These are phyloP conservation scores for Halictus quadricinctus DNA, from an alignment of 2,888 invertebrate genomes.

Conservation along the genomic window DNA sequence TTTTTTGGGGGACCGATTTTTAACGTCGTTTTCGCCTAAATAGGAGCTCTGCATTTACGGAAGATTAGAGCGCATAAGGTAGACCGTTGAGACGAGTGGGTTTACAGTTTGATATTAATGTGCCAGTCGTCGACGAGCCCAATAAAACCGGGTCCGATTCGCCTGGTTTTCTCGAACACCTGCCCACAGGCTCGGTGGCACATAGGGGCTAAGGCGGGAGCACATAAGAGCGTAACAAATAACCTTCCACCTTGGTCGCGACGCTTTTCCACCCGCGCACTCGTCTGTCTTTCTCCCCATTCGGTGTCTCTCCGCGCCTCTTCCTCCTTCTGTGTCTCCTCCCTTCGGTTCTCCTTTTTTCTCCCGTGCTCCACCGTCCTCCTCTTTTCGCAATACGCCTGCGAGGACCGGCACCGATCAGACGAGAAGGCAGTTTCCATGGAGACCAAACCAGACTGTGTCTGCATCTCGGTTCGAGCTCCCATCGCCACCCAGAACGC, in stretches of 20 bases:
- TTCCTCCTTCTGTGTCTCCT: neutral
- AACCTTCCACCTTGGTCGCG: conserved; percentile 54
- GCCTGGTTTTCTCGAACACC: conserved; percentile 2
- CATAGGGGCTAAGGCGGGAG: conserved; percentile 25
- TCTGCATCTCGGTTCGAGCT: conserved; percentile 64
- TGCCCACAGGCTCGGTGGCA: neutral
- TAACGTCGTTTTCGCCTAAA: too few relatives aligned
- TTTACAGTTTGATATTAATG: neutral
- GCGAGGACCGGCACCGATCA: conserved; percentile 61
- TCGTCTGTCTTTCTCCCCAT: neutral
- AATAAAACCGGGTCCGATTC: conserved; percentile 7
- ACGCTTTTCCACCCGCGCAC: conserved; percentile 21
- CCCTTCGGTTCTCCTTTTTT: neutral
- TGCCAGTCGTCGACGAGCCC: neutral
- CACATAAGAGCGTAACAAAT: conserved; percentile 57
- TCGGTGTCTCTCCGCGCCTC: neutral
- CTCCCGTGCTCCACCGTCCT: conserved; percentile 37
- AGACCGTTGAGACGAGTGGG: neutral
- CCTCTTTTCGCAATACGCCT: conserved; percentile 57
- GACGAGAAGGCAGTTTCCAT: conserved; percentile 71
- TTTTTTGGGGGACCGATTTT: too few relatives aligned
- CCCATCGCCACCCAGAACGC: conserved; percentile 52
- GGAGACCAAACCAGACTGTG: conserved; percentile 70
- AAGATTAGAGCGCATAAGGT: neutral
- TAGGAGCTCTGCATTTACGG: neutral